Evolutionary conservation across 1,140 invertebrate species (phyloP).

Genomic region (Formica selysi): DNA sequence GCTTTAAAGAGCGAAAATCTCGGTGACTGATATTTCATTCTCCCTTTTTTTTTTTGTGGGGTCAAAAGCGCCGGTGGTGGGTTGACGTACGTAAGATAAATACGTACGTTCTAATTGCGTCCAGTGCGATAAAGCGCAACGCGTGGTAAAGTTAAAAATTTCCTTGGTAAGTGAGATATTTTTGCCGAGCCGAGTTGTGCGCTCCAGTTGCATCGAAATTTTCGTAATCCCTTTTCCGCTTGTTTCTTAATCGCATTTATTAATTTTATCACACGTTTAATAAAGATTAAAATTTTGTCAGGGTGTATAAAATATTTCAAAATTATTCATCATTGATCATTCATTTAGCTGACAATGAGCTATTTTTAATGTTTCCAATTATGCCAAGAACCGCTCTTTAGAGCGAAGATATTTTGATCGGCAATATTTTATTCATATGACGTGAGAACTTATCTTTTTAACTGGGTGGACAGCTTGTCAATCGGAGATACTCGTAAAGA

Average conservation of each 20-base stretch:
- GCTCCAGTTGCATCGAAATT: not conserved
- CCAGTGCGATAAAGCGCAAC: constrained; percentile 18
- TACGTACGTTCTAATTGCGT: constrained; percentile 58
- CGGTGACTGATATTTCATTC: constrained; percentile 67
- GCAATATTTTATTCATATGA: not conserved
- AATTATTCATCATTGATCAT: not conserved
- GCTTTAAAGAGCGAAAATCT: constrained; percentile 71
- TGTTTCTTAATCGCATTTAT: not conserved
- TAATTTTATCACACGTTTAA: not conserved
- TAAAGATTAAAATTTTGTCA: not conserved
- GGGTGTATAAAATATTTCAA: too few relatives aligned
- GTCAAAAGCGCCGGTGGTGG: constrained; percentile 45
- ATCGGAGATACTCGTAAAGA: constrained; percentile 6
- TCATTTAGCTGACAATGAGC: not conserved
- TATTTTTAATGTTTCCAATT: constrained; percentile 1
- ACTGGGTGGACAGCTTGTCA: not conserved
- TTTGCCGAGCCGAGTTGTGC: not conserved
- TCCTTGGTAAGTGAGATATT: constrained; percentile 25
- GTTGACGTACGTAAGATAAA: constrained; percentile 39
- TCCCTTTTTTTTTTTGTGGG: not conserved
- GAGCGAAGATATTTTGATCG: not conserved
- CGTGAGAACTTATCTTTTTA: not conserved
- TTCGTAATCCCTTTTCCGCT: not conserved
- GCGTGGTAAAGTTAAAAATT: constrained; percentile 49
- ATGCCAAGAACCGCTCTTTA: not conserved